phyloP scores from a whole-genome alignment of 1,140 invertebrate species.

The Hirudo medicinalis region DNA sequence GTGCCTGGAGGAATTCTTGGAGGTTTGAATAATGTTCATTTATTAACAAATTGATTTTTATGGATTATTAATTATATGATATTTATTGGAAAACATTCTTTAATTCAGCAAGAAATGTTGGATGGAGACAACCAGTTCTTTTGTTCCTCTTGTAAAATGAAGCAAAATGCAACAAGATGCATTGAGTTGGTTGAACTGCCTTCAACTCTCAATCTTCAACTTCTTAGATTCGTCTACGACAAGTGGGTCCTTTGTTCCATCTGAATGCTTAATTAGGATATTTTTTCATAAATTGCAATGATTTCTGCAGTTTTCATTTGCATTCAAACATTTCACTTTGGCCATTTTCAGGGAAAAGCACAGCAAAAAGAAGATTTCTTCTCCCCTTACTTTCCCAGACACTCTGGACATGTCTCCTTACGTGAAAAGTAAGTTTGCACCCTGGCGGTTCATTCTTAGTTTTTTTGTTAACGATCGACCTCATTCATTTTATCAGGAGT shows the following conservation, averaged over 20 bases:
- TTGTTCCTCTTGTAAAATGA: conserved; percentile 50
- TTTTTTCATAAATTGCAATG: no score
- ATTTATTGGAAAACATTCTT: conserved; percentile 1
- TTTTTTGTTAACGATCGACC: no score
- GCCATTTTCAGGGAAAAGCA: conserved; percentile 45
- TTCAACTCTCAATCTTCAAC: conserved; percentile 57
- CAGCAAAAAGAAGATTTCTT: conserved; percentile 56
- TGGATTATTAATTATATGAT: not conserved
- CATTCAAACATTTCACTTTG: conserved; percentile 25
- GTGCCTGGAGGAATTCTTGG: conserved; percentile 52
- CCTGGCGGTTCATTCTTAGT: no score
- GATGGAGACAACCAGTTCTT: conserved; percentile 55
- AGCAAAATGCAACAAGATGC: conserved; percentile 51
- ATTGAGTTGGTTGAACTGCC: conserved; percentile 51
- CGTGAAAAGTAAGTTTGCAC: conserved; percentile 5
- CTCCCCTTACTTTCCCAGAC: conserved; percentile 54
- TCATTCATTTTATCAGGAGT: no score
- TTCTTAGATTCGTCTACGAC: conserved; percentile 57
- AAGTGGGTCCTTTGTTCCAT: conserved; percentile 37
- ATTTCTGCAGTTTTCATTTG: no score
- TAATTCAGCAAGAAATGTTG: conserved; percentile 47
- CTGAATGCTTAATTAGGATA: not conserved
- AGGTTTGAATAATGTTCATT: conserved; percentile 27
- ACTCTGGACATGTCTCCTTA: conserved; percentile 53
- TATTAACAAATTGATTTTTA: not conserved